These are phyloP conservation scores for Saccostrea echinata DNA, from an alignment of 1,140 invertebrate genomes.

Conservation along the genomic window DNA sequence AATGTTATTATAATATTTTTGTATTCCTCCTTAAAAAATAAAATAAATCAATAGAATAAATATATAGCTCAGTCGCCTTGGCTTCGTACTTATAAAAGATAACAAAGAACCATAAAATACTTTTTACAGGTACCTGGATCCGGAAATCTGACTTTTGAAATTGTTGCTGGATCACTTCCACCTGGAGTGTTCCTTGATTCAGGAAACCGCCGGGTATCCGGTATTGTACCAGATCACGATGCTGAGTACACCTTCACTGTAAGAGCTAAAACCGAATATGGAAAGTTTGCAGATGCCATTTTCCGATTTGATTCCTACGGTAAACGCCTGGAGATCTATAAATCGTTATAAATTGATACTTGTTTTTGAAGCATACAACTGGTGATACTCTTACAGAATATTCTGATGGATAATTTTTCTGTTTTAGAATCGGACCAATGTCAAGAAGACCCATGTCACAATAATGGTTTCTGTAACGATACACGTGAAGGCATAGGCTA, in stretches of 20 bases:
- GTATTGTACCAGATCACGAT: slow-evolving; percentile 58
- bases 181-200: slow-evolving; percentile 48
- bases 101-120: not conserved
- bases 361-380: not conserved
- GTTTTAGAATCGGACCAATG: slow-evolving; percentile 45
- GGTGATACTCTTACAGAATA: not conserved
- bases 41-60: no score
- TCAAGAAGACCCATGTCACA: slow-evolving; percentile 44
- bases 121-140: slow-evolving; percentile 55
- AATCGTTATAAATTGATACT: not conserved
- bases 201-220: slow-evolving; percentile 44
- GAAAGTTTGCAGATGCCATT: slow-evolving; percentile 61
- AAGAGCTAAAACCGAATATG: slow-evolving; percentile 54
- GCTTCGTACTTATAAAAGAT: no score
- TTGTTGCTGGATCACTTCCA: slow-evolving; percentile 60
- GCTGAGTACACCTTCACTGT: slow-evolving; percentile 61
- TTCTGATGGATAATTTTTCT: not conserved
- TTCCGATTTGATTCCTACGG: slow-evolving; percentile 59
- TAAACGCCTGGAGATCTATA: not conserved
- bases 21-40: no score
- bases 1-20: no score
- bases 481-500: slow-evolving; percentile 40
- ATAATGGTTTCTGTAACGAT: slow-evolving; percentile 49
- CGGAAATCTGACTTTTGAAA: slow-evolving; percentile 43
- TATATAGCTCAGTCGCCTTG: no score